Percentiles rank a stretch among this genome's conserved stretches.
phyloP scores from a whole-genome alignment of 2,113 vertebrate species.

The Rhizomys pruinosus region DNA sequence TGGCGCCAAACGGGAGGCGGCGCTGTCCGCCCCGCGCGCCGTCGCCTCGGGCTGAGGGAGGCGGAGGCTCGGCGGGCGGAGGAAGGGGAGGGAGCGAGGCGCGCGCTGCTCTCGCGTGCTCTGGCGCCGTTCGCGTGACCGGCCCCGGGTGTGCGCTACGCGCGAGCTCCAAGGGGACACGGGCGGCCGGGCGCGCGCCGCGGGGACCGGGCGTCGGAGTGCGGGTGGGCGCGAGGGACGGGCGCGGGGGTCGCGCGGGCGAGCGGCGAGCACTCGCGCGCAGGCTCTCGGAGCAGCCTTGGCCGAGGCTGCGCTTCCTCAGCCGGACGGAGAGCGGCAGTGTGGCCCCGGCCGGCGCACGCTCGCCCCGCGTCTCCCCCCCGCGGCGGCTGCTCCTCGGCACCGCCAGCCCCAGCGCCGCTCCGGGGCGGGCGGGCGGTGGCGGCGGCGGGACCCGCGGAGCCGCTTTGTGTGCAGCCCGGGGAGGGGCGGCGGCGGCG shows the following conservation, averaged over 20 bases:
- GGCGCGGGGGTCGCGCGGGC: constrained; percentile 4
- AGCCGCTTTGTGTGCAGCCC: constrained; percentile 79
- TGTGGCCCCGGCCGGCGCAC: constrained; percentile 81
- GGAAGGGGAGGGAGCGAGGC: constrained; percentile 71
- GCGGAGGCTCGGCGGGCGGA: constrained; percentile 69
- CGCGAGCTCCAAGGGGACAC: constrained; percentile 37
- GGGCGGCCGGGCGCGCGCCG: constrained; percentile 61
- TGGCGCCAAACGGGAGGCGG: constrained; percentile 84
- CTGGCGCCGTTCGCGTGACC: constrained; percentile 77
- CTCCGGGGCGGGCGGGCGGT: constrained; percentile 78
- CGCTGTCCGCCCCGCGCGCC: constrained; percentile 78
- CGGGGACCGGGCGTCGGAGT: constrained; percentile 49
- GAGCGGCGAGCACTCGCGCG: constrained; percentile 49
- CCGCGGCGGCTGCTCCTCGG: constrained; percentile 78
- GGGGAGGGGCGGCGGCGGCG: constrained; percentile 45
- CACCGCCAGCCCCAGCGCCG: constrained; percentile 77
- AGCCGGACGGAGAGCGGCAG: constrained; percentile 82
- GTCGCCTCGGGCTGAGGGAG: constrained; percentile 55
- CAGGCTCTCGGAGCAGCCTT: constrained; percentile 56
- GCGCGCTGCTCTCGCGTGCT: constrained; percentile 78
- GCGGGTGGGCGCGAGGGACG: constrained; percentile 1
- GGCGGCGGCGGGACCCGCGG: constrained; percentile 69
- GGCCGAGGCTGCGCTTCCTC: constrained; percentile 79
- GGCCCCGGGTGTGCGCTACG: not conserved
- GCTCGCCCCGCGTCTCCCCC: constrained; percentile 79